Evolutionary conservation across 2,113 vertebrate species (phyloP), one percentile per base, ranked within the genome.

Genomic region (Acanthochromis polyacanthus): DNA sequence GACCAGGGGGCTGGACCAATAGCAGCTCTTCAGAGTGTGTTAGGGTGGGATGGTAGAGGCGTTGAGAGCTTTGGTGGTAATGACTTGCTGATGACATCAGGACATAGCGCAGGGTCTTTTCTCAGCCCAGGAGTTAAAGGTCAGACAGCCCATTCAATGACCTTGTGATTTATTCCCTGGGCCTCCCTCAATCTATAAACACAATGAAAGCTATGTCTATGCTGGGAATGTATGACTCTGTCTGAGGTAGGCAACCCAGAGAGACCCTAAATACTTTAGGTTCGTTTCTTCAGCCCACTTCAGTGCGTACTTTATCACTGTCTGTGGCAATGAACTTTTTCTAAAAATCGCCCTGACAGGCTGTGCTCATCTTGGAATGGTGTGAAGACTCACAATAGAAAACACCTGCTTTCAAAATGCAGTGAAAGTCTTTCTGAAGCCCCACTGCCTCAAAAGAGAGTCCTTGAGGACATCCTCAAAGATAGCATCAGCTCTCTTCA

Each of bases 41-140:
- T 22, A 69, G 82, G 82, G 69, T 45, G 75, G 80, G 76, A 67
- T 64, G 80, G 69, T 43, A n/a, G 88, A 93, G 90, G 92, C 91
- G 90, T 92, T 93, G 90, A 93, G 81, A 87, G 82, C 86, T 67
- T 72, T 80, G 82, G 73, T 1, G 48, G 89, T 93, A 93, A 94
- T 91, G 92, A 91, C 86, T 90, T 75, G 85, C 81, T 88, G 91
- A 92, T 93, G 91, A 92, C 90, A 93, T 91, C 90, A 90, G 77
- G 82, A 91, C 89, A 91, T 61, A 90, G 82, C 81, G 86, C 91
- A 92, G 89, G 84, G 86, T 80, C 83, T 91, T 89, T 90, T 85
- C 84, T 89, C 69, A 79, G 81, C 53, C 61, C 1, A 0, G 20
- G 32, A 88, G 90, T 85, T 43, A 91, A 88, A 91, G 88, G 89